Conservation (phyloP, 1,140 invertebrate species). For the Eufriesea mexicana region DNA sequence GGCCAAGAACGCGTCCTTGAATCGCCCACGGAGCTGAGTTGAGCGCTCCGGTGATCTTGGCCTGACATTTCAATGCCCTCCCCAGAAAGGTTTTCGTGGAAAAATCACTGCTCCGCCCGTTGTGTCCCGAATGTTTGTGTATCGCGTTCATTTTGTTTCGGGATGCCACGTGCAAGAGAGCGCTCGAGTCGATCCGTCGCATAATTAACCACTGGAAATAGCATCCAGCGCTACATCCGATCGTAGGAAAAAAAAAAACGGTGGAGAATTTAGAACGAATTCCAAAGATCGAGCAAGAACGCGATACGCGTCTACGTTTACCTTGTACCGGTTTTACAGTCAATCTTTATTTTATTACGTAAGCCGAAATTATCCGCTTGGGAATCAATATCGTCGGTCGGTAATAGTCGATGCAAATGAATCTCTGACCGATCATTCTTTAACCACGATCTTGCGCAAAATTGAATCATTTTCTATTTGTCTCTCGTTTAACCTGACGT, state of each 20-base stretch:
- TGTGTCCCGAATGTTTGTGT: background rate
- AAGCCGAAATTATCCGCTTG: slow-evolving; percentile 16
- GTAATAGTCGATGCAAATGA: slow-evolving; percentile 23
- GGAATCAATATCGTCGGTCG: slow-evolving; percentile 9
- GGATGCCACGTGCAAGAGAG: background rate
- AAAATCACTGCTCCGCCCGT: background rate
- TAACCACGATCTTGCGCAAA: background rate
- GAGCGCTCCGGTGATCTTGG: slow-evolving; percentile 65
- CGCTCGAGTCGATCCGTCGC: background rate
- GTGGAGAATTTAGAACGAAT: slow-evolving; percentile 23
- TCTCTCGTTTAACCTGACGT: background rate
- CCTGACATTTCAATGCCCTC: slow-evolving; percentile 58
- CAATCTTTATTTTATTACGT: slow-evolving; percentile 28
- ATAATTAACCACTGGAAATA: slow-evolving; percentile 17
- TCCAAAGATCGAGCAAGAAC: background rate
- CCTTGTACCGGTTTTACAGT: slow-evolving; percentile 27
- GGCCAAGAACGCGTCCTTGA: slow-evolving; percentile 49
- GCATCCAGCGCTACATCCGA: background rate
- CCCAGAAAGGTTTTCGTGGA: slow-evolving; percentile 38
- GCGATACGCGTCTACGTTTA: slow-evolving; percentile 6
- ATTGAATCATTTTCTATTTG: background rate
- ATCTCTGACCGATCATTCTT: background rate
- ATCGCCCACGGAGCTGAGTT: slow-evolving; percentile 56
- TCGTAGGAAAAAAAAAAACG: background rate
- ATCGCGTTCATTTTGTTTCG: background rate